phyloP scores from a whole-genome alignment of 2,113 vertebrate species.

The Hemiscyllium ocellatum region DNA sequence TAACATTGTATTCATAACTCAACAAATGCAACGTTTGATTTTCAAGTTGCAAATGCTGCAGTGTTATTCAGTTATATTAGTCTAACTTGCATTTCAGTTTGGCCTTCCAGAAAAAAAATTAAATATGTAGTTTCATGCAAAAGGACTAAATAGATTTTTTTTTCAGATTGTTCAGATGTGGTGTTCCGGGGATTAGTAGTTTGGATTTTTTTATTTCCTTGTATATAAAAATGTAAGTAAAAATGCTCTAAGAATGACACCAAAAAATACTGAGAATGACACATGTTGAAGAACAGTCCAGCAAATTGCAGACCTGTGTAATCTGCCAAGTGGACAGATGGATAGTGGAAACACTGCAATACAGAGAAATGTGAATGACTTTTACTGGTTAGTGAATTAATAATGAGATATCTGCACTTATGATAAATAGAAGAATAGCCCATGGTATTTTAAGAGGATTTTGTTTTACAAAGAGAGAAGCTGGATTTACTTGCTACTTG shows the following conservation, averaged over 20 bases:
- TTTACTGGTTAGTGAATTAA: neutral
- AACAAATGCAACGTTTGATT: no score
- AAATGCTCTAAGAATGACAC: neutral
- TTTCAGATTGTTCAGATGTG: neutral
- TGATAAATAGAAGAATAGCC: neutral
- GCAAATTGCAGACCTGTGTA: neutral
- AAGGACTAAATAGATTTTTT: neutral
- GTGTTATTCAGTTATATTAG: no score
- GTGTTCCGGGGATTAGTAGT: neutral
- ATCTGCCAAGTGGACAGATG: neutral
- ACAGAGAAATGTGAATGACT: neutral
- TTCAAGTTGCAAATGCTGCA: no score
- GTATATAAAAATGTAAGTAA: neutral
- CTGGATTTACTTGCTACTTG: neutral
- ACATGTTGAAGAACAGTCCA: neutral
- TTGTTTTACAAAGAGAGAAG: neutral
- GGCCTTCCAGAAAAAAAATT: no score
- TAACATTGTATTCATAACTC: no score
- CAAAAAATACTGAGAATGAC: neutral
- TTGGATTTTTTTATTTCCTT: neutral
- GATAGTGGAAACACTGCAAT: neutral
- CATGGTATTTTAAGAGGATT: neutral
- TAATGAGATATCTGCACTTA: neutral
- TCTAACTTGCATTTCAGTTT: no score
- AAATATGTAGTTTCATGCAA: no score